These are phyloP conservation scores for Catharus ustulatus DNA, from an alignment of 2,797 vertebrate species.

Conservation along the genomic window DNA sequence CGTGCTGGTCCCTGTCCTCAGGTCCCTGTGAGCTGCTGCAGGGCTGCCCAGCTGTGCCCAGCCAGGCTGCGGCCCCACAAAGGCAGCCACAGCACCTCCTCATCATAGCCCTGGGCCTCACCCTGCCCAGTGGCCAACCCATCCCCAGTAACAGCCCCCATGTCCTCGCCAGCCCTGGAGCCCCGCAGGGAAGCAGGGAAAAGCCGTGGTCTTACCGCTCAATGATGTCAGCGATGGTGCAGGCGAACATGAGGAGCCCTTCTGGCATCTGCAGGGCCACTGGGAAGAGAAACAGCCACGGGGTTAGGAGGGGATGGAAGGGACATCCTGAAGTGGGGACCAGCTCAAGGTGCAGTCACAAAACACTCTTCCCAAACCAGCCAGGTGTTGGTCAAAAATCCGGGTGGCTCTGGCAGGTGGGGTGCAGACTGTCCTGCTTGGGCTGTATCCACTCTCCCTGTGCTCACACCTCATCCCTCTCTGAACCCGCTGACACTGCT, in stretches of 20 bases:
- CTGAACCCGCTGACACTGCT: background rate
- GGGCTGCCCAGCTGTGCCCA: background rate
- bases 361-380: background rate
- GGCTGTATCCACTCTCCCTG: background rate
- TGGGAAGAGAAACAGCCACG: slow-evolving; percentile 70
- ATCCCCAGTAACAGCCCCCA: background rate
- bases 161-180: fast-evolving
- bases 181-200: fast-evolving
- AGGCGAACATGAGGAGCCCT: slow-evolving; percentile 97
- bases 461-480: background rate
- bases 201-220: slow-evolving; percentile 81
- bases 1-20: background rate
- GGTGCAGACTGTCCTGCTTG: background rate
- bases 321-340: fast-evolving
- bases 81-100: background rate
- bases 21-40: no score
- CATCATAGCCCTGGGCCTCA: fast-evolving
- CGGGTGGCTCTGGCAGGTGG: fast-evolving
- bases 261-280: slow-evolving; percentile 98
- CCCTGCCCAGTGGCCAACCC: background rate
- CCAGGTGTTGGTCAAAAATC: background rate
- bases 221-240: slow-evolving; percentile 93
- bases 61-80: fast-evolving
- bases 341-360: background rate
- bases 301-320: background rate